phyloP scores from a whole-genome alignment of 2,888 invertebrate species.

The Holacanthella duospinosa region DNA sequence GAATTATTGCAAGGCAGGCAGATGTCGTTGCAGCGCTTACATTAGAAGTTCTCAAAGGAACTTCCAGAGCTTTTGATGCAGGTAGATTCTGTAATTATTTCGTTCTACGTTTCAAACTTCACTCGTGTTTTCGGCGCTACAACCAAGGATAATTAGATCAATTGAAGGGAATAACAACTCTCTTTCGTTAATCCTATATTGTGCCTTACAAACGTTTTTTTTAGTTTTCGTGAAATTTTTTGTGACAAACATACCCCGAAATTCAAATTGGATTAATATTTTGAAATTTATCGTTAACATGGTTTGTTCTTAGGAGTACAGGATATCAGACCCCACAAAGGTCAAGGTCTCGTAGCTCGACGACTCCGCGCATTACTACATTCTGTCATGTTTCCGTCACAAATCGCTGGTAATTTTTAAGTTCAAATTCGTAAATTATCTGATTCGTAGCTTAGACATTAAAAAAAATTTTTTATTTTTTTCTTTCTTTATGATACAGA shows the following conservation, averaged over 20 bases:
- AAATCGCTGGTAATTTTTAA: slow-evolving; percentile 48
- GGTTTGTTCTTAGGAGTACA: slow-evolving; percentile 47
- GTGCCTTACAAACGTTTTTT: too few species aligned
- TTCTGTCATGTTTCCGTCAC: slow-evolving; percentile 52
- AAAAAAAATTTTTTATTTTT: too few species aligned
- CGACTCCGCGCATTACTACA: slow-evolving; percentile 52
- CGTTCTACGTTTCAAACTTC: too few species aligned
- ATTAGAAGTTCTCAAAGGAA: slow-evolving; percentile 56
- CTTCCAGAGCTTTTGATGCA: slow-evolving; percentile 53
- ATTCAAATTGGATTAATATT: too few species aligned
- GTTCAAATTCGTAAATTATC: neutral
- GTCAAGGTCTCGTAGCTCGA: slow-evolving; percentile 51
- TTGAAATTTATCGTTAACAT: neutral
- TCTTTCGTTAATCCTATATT: too few species aligned
- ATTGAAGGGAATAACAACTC: too few species aligned
- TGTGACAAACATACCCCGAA: neutral
- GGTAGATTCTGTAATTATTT: too few species aligned
- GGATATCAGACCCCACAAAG: slow-evolving; percentile 52
- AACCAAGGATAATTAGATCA: too few species aligned
- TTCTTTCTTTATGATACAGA: too few species aligned
- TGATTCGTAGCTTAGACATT: too few species aligned
- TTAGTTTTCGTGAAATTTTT: neutral
- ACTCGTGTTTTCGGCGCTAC: too few species aligned
- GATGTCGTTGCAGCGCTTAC: slow-evolving; percentile 55
- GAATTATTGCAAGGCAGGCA: slow-evolving; percentile 51